Percentiles rank a stretch among this genome's conserved stretches.
Conservation (phyloP, 2,113 vertebrate species). For the Ginglymostoma cirratum region DNA sequence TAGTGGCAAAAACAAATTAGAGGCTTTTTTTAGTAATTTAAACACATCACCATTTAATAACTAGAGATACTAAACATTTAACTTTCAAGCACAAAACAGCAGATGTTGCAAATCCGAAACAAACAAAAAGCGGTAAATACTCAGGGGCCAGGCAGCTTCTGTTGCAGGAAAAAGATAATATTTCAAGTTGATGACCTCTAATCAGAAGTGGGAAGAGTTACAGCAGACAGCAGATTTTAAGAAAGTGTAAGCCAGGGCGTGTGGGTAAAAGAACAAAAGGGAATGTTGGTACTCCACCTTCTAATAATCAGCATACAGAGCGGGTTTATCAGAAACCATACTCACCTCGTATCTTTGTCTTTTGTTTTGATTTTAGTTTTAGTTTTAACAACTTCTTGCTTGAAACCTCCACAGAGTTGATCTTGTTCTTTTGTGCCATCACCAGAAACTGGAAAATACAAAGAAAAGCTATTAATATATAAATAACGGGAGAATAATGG, state of each 20-base stretch:
- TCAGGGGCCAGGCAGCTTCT: background rate
- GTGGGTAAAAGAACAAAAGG: background rate
- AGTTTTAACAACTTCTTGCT: background rate
- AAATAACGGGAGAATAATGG: no score
- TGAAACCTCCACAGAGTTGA: conserved; percentile 1
- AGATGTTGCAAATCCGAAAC: background rate
- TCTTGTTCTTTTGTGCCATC: conserved; percentile 32
- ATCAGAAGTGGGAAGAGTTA: background rate
- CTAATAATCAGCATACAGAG: background rate
- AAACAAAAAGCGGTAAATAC: background rate
- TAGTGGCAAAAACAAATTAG: background rate
- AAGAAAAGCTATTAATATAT: no score
- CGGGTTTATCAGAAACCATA: background rate
- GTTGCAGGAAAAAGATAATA: background rate
- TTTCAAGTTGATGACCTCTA: background rate
- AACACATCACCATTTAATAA: background rate
- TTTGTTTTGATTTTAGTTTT: conserved; percentile 1
- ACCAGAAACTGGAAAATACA: background rate
- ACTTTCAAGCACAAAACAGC: background rate
- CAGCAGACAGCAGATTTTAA: background rate
- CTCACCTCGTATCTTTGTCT: conserved; percentile 6
- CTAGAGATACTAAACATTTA: background rate
- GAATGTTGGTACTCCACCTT: background rate
- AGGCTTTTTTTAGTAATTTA: background rate
- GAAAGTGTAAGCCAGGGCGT: background rate